Evolutionary conservation across 2,797 vertebrate species (phyloP), one percentile per base, ranked within the genome.

Genomic region (Onychomys leucogaster): DNA sequence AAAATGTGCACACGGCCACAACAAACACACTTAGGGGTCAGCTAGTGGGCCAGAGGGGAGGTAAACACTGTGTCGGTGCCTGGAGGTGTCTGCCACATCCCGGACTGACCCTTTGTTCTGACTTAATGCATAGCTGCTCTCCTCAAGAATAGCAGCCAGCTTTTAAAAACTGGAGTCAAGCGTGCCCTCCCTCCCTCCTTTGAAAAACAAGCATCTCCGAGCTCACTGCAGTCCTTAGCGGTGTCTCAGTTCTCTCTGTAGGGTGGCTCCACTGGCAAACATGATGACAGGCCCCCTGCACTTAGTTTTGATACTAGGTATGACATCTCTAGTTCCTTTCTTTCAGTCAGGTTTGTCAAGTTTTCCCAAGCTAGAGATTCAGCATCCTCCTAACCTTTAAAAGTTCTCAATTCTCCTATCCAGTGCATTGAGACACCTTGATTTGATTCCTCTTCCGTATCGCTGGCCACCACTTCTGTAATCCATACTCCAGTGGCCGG

Each of bases 301-400:
- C 9, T 61, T 83, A 37, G 23, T 49, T 71, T 57, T 43, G 41
- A 59, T 83, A 41, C 43, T 59, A 34, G 23, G 25, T 76, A 25
- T 83, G 21, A 3, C 92, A 27, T 52, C 43, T 81, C 78, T 27
- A 29, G 7, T 49, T 73, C 71, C 19, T 61, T 89, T 76, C 34
- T 80, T 95, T 55, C n/a, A 49, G 7, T 89, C 14, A 75, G 43
- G 4, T 2, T 90, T 71, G 14, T 71, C 49, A 84, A 21, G 23
- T 94, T 91, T 85, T 82, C 55, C n/a, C 41, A 91, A 75, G 37
- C 3, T 93, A 73, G 78, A 86, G 67, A 71, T 16, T 85, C 67
- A 73, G 46, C 76, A 43, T 43, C 73, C 73, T 69, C 25, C 7
- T 81, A 77, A 77, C 49, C 69, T 97, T 89, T 82, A 19, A 77